Evolutionary conservation across 2,797 vertebrate genomes (phyloP), one percentile per base, ranked within the genome.

Genomic region (Dicrostonyx torquatus): DNA sequence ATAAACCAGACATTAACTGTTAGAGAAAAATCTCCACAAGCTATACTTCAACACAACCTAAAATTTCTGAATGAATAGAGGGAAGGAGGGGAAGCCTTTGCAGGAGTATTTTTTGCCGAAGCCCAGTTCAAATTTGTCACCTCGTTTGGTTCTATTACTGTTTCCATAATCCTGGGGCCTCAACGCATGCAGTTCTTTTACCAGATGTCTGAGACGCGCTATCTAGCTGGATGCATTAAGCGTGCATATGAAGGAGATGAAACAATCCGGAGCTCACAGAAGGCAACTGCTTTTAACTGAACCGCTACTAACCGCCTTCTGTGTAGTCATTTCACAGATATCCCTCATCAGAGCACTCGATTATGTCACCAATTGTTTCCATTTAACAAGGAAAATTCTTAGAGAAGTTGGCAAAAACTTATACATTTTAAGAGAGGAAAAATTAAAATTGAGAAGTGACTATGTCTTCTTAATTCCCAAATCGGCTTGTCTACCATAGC

Each of bases 101-200:
- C 10, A 20, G 87, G 60, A 75, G 15, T 92, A 72, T 77, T 95
- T 95, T 93, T 90, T 92, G 48, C 26, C 45, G 13, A 73, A 31
- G 37, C 43, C 45, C 70, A 64, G 68, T 68, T 97, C 70, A 89
- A 87, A 80, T 73, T 58, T 79, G 50, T 93, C 85, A 92, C 48
- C 31, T 93, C 85, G 87, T 95, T 97, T 93, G 55, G 48, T 78
- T 84, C 26, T 87, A 17, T 93, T 95, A 72, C 40, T 97, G 9
- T 93, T 96, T 97, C 78, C 70, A 87, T 78, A 93, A 93, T 70
- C 31, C 78, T 40, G 17, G 72, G 68, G 14, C 48, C 24, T 87
- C 45, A 78, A 72, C 11, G 53, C 55, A 79, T 18, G 11, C 1
- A n/a, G 8, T 82, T 93, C 26, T 89, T 93, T 79, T 50, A 60